Base-by-base conservation (phyloP, 2,888 invertebrate genomes). In the Apamea anceps region DNA sequence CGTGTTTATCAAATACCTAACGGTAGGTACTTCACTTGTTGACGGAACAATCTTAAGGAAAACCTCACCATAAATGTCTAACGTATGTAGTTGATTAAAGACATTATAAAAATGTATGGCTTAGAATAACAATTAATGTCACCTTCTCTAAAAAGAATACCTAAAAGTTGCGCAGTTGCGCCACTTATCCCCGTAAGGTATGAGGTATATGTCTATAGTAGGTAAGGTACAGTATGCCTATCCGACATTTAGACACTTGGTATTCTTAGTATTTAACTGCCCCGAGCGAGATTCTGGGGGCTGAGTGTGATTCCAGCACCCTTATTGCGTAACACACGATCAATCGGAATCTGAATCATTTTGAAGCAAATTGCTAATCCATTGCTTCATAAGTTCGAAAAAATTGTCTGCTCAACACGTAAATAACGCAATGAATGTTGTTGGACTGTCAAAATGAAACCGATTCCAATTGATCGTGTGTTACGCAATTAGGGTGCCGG, bases 1-100 rank as follows among this genome's bases (percentile, higher is more conserved):
- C 32, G 54, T 3, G 37, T 45, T 62, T 72, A 79, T 21, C 15
- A 32, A 37, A 62, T 12, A n/a, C 21, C n/a, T 51, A 51, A 42
- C 42, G n/a, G 51, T 32, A 15, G n/a, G 42, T n/a, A n/a, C 25
- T 51, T 25, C 6, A 75, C 15, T 77, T 66, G 57, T 80, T 83
- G 65, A 60, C 77, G 66, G 80, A 80, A 82, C 51, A 28, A 21
- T 21, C 76, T 60, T 76, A 60, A 76, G 77, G 83, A 80, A 83
- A 80, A 83, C 66, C 66, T n/a, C 48, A 32, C 1, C 10, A 25
- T 28, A 37, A 57, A 37, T 13, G 13, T 15, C 1, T 18, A 42
- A 73, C 32, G 32, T 18, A n/a, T 15, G 25, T 7, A 48, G 32
- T 15, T 18, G 37, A 65, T 28, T 18, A 48, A 28, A 13, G 10